These are phyloP conservation scores for Brachymystax lenok DNA, from an alignment of 2,797 vertebrate species.

Conservation along the genomic window DNA sequence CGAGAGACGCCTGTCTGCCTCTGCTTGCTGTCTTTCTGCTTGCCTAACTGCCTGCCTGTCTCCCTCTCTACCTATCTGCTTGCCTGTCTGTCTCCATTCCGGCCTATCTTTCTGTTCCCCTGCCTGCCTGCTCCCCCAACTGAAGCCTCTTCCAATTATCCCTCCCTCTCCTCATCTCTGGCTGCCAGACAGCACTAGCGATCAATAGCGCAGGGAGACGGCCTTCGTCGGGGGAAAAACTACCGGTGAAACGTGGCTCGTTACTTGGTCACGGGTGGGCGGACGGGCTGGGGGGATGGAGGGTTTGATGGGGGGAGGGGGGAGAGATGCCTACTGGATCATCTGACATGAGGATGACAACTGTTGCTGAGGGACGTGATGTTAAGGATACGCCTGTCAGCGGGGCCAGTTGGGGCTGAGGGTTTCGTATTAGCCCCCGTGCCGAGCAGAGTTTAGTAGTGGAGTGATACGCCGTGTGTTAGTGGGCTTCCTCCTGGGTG, in stretches of 20 bases:
- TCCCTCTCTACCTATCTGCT: neutral
- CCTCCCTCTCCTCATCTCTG: slow-evolving; percentile 33
- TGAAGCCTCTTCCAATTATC: slow-evolving; percentile 63
- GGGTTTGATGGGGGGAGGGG: neutral
- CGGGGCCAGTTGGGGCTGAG: slow-evolving; percentile 31
- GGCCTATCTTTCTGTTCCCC: neutral
- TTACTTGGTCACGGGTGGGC: slow-evolving; percentile 47
- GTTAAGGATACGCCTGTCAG: slow-evolving; percentile 60
- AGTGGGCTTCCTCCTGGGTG: slow-evolving; percentile 35
- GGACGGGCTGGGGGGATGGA: neutral
- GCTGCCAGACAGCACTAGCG: slow-evolving; percentile 32
- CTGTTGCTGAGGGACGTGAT: slow-evolving; percentile 50
- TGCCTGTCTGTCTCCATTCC: neutral
- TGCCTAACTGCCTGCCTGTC: neutral
- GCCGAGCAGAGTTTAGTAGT: neutral
- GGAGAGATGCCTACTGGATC: slow-evolving; percentile 31
- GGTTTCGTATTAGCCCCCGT: neutral
- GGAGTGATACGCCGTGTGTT: neutral
- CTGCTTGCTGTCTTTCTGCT: neutral
- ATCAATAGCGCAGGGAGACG: slow-evolving; percentile 55
- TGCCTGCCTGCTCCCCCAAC: slow-evolving; percentile 23
- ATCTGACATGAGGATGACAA: slow-evolving; percentile 62
- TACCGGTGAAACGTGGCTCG: slow-evolving; percentile 48
- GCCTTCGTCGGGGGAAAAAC: slow-evolving; percentile 60
- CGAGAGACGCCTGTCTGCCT: slow-evolving; percentile 42